A percentile compares a stretch with the other conserved stretches of the same genome.
Evolutionary conservation across 2,888 invertebrate species (phyloP).

Genomic region (Dryadula phaetusa): DNA sequence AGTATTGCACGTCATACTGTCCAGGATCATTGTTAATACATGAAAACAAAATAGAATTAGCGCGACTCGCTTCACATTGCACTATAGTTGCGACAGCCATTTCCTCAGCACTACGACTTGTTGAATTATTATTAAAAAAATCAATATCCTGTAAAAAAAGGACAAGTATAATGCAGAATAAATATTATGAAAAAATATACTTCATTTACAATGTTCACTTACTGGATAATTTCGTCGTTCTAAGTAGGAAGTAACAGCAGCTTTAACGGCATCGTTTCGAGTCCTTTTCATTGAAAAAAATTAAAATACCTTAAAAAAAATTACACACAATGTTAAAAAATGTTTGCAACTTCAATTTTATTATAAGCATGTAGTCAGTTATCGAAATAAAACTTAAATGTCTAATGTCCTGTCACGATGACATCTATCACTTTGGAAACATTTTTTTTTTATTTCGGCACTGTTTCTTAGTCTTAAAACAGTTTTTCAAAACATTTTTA

Average conservation of each 20-base stretch:
- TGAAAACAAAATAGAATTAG: conserved; percentile 91
- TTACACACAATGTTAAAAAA: conserved; percentile 6
- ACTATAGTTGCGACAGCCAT: conserved; percentile 88
- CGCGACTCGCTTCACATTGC: conserved; percentile 88
- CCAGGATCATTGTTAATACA: conserved; percentile 90
- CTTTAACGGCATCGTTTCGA: conserved; percentile 87
- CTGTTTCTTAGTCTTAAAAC: neutral
- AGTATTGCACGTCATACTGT: conserved; percentile 90
- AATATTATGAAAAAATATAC: neutral
- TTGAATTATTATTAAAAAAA: conserved; percentile 81
- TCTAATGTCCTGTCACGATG: neutral
- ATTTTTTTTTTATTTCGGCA: neutral
- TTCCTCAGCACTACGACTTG: conserved; percentile 86
- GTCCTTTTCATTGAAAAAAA: conserved; percentile 83
- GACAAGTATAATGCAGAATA: neutral
- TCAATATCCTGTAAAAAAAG: conserved; percentile 85
- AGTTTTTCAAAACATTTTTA: too few species aligned
- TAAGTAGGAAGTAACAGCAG: conserved; percentile 87
- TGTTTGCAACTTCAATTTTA: conserved; percentile 1
- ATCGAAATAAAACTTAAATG: conserved; percentile 14
- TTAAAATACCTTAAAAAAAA: conserved; percentile 19
- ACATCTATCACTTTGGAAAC: neutral
- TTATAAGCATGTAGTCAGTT: conserved; percentile 1
- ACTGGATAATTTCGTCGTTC: conserved; percentile 88
- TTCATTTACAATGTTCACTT: conserved; percentile 49